Base-by-base conservation (phyloP, 2,888 invertebrate species). In the Galerucella calmariensis region DNA sequence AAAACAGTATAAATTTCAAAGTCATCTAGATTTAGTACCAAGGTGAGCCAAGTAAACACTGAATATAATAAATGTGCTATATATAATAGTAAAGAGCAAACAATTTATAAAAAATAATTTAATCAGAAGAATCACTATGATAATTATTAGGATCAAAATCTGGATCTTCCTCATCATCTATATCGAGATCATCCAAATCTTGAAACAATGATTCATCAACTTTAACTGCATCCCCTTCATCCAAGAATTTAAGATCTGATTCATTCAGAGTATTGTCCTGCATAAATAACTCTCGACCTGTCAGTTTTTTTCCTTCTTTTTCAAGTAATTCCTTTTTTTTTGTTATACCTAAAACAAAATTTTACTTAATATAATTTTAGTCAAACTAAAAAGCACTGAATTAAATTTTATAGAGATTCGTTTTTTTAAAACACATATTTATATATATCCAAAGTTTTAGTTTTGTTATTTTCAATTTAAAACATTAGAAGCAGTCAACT, bases 231-330 rank as follows among this genome's bases (percentile, higher is more conserved):
- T 94, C 94, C 77, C 92, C 93, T 88, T 96, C 97, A 88, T 97
- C 94, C 80, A 97, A 90, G 90, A 97, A 98, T 88, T 97, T 95
- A 75, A 99, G 92, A 90, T 99, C 99, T 5, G 99, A 99, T 83
- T 98, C 96, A 88, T 95, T 96, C 79, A 99, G 91, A 1, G 97
- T 95, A 77, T 94, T 95, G 87, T 99, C 99, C 72, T 92, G 92
- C 87, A 98, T 91, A 90, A 99, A 99, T 71, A 99, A 89, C 88
- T 99, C 98, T 85, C 92, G 92, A 16, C 99, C 99, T 0, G 97
- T 97, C 56, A 97, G 88, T 87, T 97, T 97, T 83, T 93, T 94
- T 53, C 91, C 92, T 76, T 94, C 94, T 77, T 92, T 92, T 44
- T 92, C 91, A 66, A 92, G 91, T 75, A 92, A 91, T 84, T 94